phyloP scores from a whole-genome alignment of 2,888 invertebrate genomes.

The Dugesia japonica region DNA sequence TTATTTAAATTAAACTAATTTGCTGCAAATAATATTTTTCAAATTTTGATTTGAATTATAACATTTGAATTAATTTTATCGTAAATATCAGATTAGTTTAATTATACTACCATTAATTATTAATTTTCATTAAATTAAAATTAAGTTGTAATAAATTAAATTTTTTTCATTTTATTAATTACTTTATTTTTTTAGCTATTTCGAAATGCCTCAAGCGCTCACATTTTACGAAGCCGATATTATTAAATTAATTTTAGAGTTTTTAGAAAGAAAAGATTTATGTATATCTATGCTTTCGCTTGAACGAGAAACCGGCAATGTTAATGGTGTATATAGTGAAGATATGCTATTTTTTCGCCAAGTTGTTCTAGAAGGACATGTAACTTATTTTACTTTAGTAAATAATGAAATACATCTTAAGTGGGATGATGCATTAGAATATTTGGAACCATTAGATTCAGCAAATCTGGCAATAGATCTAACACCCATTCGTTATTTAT shows the following conservation, averaged over 20 bases:
- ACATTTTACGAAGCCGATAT: slow-evolving; percentile 45
- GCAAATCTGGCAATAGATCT: slow-evolving; percentile 60
- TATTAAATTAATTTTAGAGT: slow-evolving; percentile 52
- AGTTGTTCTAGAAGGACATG: slow-evolving; percentile 69
- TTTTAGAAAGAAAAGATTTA: slow-evolving; percentile 61
- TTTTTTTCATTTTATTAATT: not conserved
- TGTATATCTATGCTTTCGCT: slow-evolving; percentile 72
- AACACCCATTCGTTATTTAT: slow-evolving; percentile 67
- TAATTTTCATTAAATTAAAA: not conserved
- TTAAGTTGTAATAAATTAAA: not conserved
- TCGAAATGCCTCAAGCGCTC: slow-evolving; percentile 24
- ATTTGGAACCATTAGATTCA: slow-evolving; percentile 71
- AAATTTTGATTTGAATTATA: no score
- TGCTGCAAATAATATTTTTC: no score
- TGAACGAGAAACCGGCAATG: slow-evolving; percentile 74
- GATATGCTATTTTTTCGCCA: slow-evolving; percentile 81
- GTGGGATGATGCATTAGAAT: slow-evolving; percentile 90
- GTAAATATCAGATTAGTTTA: no score
- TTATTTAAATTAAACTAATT: no score
- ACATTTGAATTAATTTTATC: no score
- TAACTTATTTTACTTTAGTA: not conserved
- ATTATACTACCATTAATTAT: no score
- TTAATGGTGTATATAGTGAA: slow-evolving; percentile 61
- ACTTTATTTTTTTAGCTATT: not conserved
- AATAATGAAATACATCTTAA: slow-evolving; percentile 49